Conservation (phyloP, 2,113 vertebrate genomes). For the Lampris incognitus region DNA sequence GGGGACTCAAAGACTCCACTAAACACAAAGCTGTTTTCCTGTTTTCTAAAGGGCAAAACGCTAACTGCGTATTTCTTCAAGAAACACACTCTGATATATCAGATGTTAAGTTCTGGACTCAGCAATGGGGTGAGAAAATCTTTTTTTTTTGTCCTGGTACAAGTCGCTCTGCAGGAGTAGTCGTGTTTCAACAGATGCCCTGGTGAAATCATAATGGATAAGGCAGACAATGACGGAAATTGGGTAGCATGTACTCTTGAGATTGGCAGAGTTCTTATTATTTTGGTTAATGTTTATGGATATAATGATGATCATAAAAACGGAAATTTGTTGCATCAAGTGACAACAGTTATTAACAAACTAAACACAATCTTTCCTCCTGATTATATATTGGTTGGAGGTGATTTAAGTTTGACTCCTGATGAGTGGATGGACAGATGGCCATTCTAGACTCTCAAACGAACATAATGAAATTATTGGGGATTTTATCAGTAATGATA, state of each 20-base stretch:
- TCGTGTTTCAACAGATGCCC: slow-evolving; percentile 28
- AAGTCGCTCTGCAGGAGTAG: slow-evolving; percentile 8
- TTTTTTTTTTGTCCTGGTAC: slow-evolving; percentile 21
- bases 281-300: slow-evolving; percentile 32
- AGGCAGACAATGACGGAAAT: slow-evolving; percentile 6
- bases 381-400: slow-evolving; percentile 2
- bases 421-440: slow-evolving; percentile 24
- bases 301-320: slow-evolving; percentile 15
- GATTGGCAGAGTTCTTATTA: slow-evolving; percentile 9
- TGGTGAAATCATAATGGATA: slow-evolving; percentile 9
- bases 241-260: slow-evolving; percentile 17
- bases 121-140: slow-evolving; percentile 15
- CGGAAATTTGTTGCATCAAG: not conserved
- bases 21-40: slow-evolving; percentile 26
- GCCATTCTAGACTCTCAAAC: not conserved
- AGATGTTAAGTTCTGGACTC: slow-evolving; percentile 17
- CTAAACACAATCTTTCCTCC: slow-evolving; percentile 13
- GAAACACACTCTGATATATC: slow-evolving; percentile 17
- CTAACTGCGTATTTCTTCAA: slow-evolving; percentile 27
- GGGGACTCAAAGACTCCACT: slow-evolving; percentile 13
- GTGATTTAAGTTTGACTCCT: slow-evolving; percentile 5
- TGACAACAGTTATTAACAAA: slow-evolving; percentile 15
- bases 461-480: slow-evolving; percentile 2
- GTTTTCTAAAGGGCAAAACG: slow-evolving; percentile 31
- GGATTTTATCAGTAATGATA: not conserved